A percentile compares a stretch with the other conserved stretches of the same genome.
phyloP scores from a whole-genome alignment of 2,797 vertebrate genomes.

The Hydrolagus colliei region DNA sequence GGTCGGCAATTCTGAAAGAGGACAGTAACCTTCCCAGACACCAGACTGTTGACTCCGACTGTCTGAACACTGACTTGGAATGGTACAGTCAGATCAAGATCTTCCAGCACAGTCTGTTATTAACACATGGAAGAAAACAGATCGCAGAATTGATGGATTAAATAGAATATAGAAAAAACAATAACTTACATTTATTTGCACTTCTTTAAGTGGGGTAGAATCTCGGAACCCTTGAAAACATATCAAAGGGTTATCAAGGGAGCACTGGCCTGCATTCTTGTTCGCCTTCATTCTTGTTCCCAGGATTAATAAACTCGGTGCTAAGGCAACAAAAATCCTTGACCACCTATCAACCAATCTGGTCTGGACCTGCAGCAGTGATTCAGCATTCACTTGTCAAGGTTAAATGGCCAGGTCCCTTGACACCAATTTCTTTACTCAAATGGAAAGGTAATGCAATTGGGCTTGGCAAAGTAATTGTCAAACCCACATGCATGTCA shows the following conservation, averaged over 20 bases:
- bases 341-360: neutral
- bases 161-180: neutral
- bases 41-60: slow-evolving; percentile 48
- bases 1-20: slow-evolving; percentile 32
- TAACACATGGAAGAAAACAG: neutral
- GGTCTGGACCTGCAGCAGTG: neutral
- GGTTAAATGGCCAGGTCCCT: neutral
- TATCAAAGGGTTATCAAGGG: neutral
- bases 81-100: slow-evolving; percentile 42
- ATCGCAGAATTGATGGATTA: neutral
- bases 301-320: neutral
- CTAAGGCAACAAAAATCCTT: neutral
- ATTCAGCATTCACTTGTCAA: neutral
- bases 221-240: neutral
- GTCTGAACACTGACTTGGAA: slow-evolving; percentile 47
- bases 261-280: neutral
- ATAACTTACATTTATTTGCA: neutral
- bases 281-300: neutral
- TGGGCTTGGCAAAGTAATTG: neutral
- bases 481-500: neutral
- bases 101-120: slow-evolving; percentile 46
- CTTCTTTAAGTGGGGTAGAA: too few species aligned
- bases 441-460: neutral
- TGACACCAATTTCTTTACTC: neutral
- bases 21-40: slow-evolving; percentile 42